phyloP scores from a whole-genome alignment of 2,797 vertebrate species.

The Amphiprion clarkii region DNA sequence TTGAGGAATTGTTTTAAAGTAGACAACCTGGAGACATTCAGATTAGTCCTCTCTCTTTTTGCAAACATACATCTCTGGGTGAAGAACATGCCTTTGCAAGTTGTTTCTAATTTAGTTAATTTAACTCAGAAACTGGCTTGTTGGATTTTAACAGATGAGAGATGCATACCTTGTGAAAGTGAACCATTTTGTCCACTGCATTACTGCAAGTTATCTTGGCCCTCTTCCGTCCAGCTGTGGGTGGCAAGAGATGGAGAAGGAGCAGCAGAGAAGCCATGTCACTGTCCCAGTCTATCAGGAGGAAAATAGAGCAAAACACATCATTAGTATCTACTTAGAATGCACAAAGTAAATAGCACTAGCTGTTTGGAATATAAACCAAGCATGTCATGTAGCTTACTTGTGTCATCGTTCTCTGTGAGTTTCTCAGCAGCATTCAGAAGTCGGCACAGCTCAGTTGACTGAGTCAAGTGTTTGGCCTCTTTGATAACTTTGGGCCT shows the following conservation, averaged over 20 bases:
- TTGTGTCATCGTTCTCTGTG: background rate
- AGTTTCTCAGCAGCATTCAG: slow-evolving; percentile 41
- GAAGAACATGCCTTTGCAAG: no score
- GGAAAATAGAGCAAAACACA: background rate
- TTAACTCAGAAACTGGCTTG: no score
- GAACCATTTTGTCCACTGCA: slow-evolving; percentile 41
- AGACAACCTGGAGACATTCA: no score
- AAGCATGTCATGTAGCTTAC: no score
- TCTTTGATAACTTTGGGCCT: slow-evolving; percentile 9
- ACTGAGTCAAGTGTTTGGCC: slow-evolving; percentile 46
- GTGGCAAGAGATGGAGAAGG: slow-evolving; percentile 53
- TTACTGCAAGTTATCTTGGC: slow-evolving; percentile 48
- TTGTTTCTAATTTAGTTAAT: no score
- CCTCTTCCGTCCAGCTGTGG: slow-evolving; percentile 47
- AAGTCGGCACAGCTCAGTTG: slow-evolving; percentile 23
- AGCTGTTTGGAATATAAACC: no score
- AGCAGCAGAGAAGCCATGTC: slow-evolving; percentile 63
- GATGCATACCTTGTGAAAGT: slow-evolving; percentile 37
- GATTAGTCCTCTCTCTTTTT: no score
- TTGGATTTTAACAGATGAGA: background rate
- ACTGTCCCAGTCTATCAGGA: slow-evolving; percentile 57
- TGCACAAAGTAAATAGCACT: no score
- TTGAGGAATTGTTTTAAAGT: no score
- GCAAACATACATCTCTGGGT: no score
- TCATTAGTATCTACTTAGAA: no score